Evolutionary conservation across 2,888 invertebrate species (phyloP).

Genomic region (Pollenia angustigena): DNA sequence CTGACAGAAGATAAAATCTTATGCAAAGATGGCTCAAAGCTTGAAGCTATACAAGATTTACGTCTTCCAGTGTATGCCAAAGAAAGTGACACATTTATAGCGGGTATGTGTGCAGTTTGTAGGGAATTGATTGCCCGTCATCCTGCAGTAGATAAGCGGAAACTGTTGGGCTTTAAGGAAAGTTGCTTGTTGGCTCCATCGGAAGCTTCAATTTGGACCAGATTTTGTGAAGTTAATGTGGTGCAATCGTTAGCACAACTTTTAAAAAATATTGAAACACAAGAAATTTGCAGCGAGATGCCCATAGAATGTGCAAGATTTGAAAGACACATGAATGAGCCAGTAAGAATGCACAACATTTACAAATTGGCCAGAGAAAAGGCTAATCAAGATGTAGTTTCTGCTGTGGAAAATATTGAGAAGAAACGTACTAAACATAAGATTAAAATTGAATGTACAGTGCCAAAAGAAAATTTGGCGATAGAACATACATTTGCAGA

Average conservation of each 20-base stretch:
- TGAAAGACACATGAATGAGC: conserved; percentile 93
- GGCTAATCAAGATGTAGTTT: conserved; percentile 82
- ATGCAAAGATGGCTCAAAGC: conserved; percentile 78
- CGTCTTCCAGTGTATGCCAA: conserved; percentile 88
- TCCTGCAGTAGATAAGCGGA: conserved; percentile 77
- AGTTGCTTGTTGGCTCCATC: conserved; percentile 93
- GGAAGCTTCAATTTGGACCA: conserved; percentile 95
- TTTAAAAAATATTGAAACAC: conserved; percentile 83
- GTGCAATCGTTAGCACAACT: conserved; percentile 85
- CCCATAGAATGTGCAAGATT: conserved; percentile 91
- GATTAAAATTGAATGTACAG: conserved; percentile 84
- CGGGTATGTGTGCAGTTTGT: conserved; percentile 91
- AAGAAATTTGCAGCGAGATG: conserved; percentile 82
- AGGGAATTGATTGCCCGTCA: conserved; percentile 86
- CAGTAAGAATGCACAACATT: conserved; percentile 93
- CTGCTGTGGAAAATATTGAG: not conserved
- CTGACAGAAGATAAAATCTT: conserved; percentile 81
- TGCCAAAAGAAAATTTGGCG: conserved; percentile 80
- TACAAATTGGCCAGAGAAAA: conserved; percentile 89
- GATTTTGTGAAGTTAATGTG: conserved; percentile 95
- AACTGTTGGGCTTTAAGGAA: conserved; percentile 90
- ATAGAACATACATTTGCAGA: conserved; percentile 91
- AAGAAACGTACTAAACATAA: conserved; percentile 77
- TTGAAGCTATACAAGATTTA: conserved; percentile 80
- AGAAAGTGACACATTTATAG: conserved; percentile 87